A percentile compares a stretch with the other conserved stretches of the same genome.
Evolutionary conservation across 2,113 vertebrate species (phyloP).

Genomic region (Lontra canadensis): DNA sequence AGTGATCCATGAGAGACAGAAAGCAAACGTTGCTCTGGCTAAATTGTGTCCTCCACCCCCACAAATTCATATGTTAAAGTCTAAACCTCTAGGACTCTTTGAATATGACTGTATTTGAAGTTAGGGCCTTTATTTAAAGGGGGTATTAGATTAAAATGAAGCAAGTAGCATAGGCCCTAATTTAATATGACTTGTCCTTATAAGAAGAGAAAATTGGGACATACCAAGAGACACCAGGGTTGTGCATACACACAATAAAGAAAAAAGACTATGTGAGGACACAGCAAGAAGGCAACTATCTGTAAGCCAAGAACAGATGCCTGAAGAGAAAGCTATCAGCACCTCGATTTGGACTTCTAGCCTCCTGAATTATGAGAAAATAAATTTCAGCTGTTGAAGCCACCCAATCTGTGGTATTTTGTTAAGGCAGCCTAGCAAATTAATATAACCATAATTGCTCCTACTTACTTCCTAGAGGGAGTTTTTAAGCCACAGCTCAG

Average conservation of each 20-base stretch:
- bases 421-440: not conserved
- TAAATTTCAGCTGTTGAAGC: not conserved
- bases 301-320: not conserved
- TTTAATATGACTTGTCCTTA: not conserved
- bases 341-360: not conserved
- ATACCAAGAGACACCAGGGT: not conserved
- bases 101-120: not conserved
- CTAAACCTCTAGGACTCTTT: too few species aligned
- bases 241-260: not conserved
- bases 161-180: not conserved
- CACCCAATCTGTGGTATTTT: not conserved
- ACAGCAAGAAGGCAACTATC: not conserved
- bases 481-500: not conserved
- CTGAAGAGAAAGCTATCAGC: not conserved
- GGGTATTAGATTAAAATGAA: not conserved
- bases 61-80: not conserved
- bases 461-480: not conserved
- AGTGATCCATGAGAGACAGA: not conserved
- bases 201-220: not conserved
- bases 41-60: not conserved
- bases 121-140: not conserved
- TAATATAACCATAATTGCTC: too few species aligned
- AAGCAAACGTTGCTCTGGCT: not conserved
- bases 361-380: too few species aligned
- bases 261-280: not conserved